Evolutionary conservation across 2,888 invertebrate species (phyloP), one percentile per base, ranked within the genome.

Genomic region (Imbricaverruca yamaguchii): DNA sequence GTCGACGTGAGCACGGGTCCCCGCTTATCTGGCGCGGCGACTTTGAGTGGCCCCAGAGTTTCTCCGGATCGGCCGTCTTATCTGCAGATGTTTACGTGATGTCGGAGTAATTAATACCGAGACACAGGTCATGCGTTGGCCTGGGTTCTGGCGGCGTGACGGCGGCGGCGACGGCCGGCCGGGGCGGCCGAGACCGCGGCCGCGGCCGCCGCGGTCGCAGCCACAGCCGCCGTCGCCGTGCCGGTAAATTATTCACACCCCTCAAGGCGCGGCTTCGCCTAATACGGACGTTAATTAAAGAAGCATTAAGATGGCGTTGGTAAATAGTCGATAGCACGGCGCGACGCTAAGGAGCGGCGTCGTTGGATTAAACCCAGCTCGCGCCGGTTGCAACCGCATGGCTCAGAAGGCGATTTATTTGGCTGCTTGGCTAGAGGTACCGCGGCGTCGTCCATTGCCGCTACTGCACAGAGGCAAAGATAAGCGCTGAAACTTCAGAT

Each of bases 81-180:
- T 74, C 74, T 53, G 10, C 7, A 8, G 59, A 53, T 74, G 74
- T 74, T 74, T 74, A 74, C 74, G 74, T 55, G 18, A 55, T 74
- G 74, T 74, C 74, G 8, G 74, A 74, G 74, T 74, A 74, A 74
- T 74, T 74, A 74, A 74, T 74, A 74, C 74, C 21, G 74, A 55
- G 74, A 10, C 74, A 21, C 74, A 74, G 74, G 74, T 74, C 74
- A 74, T 74, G 74, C 74, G 74, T 53, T 11, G 74, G 39, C 4
- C 39, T 39, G 39, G 4, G 39, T 39, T 39, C 39, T 39, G 9
- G 67, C 13, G 67, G 25, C 10, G 53, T 21, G 74, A 21, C 69
- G 74, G 23, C 53, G 55, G 53, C 10, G 21, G 55, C 9, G 55
- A 15, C 59, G 59, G 59, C 7, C 59, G 59, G 12, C 15, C 4